These are phyloP conservation scores for Champsocephalus esox DNA, from an alignment of 2,797 vertebrate species.

Conservation along the genomic window DNA sequence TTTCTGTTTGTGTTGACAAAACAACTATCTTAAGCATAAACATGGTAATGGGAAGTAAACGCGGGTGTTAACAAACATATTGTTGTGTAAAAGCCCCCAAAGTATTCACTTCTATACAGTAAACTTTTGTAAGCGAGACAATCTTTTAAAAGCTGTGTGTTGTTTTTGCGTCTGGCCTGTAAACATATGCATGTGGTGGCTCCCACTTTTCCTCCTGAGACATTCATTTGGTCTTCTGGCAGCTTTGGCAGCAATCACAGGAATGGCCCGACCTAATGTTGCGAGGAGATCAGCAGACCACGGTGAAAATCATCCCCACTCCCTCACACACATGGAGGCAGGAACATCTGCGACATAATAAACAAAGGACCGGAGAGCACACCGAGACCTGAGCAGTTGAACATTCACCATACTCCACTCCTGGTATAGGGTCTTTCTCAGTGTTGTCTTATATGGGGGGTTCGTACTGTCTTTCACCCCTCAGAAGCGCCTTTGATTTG, in stretches of 20 bases:
- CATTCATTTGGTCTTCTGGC: constrained; percentile 84
- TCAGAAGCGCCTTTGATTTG: constrained; percentile 64
- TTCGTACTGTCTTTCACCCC: constrained; percentile 11
- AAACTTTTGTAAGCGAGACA: neutral
- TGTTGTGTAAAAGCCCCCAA: neutral
- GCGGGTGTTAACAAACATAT: neutral
- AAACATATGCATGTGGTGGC: constrained; percentile 18
- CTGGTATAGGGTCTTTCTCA: constrained; percentile 3
- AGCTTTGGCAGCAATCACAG: constrained; percentile 86
- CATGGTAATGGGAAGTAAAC: neutral
- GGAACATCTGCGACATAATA: constrained; percentile 51
- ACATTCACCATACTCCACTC: neutral
- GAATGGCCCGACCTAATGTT: constrained; percentile 91
- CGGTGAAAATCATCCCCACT: constrained; percentile 46
- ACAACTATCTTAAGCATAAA: neutral
- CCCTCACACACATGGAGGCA: constrained; percentile 32
- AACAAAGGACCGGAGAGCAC: constrained; percentile 57
- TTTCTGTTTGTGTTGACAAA: neutral
- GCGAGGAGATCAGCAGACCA: constrained; percentile 86
- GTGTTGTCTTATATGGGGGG: neutral
- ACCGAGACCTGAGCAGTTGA: constrained; percentile 5
- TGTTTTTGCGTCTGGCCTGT: constrained; percentile 23
- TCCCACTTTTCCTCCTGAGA: constrained; percentile 24
- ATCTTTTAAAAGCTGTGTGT: constrained; percentile 1
- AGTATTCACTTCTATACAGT: too few relatives aligned